Evolutionary conservation across 2,888 invertebrate genomes (phyloP).

Genomic region (Drosophila vallismaia): DNA sequence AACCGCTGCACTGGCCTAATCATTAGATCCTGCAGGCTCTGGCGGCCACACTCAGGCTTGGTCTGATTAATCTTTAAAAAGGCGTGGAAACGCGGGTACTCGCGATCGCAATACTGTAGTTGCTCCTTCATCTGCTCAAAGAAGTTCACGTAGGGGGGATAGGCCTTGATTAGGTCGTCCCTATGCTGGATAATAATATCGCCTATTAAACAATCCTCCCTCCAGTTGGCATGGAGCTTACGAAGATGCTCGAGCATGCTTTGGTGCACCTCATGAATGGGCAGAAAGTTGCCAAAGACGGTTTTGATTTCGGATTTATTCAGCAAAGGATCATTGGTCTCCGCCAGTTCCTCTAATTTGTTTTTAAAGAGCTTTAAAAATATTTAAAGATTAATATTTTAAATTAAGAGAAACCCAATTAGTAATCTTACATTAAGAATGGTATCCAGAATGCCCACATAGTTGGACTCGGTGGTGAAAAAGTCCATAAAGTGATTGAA

Average conservation of each 20-base stretch:
- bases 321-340: constrained; percentile 90
- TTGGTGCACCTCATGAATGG: constrained; percentile 96
- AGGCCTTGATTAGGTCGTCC: constrained; percentile 94
- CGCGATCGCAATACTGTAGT: constrained; percentile 94
- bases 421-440: constrained; percentile 90
- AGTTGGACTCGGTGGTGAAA: constrained; percentile 98
- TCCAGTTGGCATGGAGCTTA: constrained; percentile 87
- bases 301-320: constrained; percentile 96
- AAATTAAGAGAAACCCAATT: background rate
- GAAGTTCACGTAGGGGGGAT: constrained; percentile 99
- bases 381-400: background rate
- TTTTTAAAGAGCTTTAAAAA: constrained; percentile 92
- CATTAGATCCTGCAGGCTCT: constrained; percentile 97
- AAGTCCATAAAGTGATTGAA: constrained; percentile 89
- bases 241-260: constrained; percentile 87
- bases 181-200: constrained; percentile 94
- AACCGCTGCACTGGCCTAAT: constrained; percentile 99
- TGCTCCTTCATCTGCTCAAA: constrained; percentile 98
- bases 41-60: constrained; percentile 97
- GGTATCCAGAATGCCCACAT: constrained; percentile 96
- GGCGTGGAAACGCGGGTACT: constrained; percentile 98
- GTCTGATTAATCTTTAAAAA: constrained; percentile 98
- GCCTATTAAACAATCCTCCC: constrained; percentile 94
- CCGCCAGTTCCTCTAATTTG: constrained; percentile 94
- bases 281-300: constrained; percentile 97